Percentiles rank a stretch among this genome's conserved stretches.
phyloP scores from a whole-genome alignment of 2,888 invertebrate genomes.

The Andrena fulva region DNA sequence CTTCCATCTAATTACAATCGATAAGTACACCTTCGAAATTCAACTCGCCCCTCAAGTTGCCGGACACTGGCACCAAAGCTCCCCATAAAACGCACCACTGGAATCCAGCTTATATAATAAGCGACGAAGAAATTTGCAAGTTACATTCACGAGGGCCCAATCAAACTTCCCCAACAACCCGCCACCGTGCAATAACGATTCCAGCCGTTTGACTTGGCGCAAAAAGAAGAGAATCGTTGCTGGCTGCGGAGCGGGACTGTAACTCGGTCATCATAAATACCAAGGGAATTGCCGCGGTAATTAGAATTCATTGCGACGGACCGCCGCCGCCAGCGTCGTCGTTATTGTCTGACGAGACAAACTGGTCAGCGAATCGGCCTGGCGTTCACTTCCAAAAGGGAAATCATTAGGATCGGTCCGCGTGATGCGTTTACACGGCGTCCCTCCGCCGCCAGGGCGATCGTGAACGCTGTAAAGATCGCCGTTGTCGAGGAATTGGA shows the following conservation, averaged over 20 bases:
- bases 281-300: constrained; percentile 39
- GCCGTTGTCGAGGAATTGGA: constrained; percentile 39
- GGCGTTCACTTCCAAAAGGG: constrained; percentile 52
- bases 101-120: neutral
- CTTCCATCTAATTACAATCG: too few species aligned
- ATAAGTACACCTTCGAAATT: too few species aligned
- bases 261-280: constrained; percentile 46
- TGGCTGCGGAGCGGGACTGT: constrained; percentile 7
- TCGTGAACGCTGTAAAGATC: constrained; percentile 51
- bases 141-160: neutral
- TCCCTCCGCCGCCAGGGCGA: constrained; percentile 10
- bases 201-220: neutral
- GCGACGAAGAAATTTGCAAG: neutral
- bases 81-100: neutral
- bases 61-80: neutral
- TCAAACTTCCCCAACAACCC: neutral
- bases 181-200: neutral
- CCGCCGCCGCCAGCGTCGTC: constrained; percentile 32
- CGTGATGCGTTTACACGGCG: constrained; percentile 53
- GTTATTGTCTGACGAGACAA: constrained; percentile 58
- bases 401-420: constrained; percentile 57
- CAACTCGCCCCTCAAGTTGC: too few species aligned
- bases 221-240: constrained; percentile 2
- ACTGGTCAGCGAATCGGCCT: constrained; percentile 43
- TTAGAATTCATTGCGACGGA: constrained; percentile 60